Percentiles rank a stretch among this genome's conserved stretches.
phyloP scores from a whole-genome alignment of 2,888 invertebrate species.

The Conchocele bisecta region DNA sequence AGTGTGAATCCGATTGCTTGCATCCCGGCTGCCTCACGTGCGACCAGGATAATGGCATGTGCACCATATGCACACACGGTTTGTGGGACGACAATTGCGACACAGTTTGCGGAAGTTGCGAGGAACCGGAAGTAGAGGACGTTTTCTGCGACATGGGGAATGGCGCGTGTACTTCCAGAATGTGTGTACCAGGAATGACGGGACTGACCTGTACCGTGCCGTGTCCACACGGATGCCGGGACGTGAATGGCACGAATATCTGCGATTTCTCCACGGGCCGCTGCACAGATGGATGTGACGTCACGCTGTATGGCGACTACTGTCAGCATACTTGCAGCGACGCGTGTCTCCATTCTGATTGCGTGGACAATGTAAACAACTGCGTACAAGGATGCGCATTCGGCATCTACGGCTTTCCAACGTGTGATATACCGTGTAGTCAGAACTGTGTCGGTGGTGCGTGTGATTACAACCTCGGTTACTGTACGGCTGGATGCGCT shows the following conservation, averaged over 20 bases:
- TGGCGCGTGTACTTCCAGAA: conserved; percentile 30
- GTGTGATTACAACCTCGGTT: conserved; percentile 39
- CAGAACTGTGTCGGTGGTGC: conserved; percentile 14
- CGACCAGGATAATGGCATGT: no score
- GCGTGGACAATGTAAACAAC: conserved; percentile 23
- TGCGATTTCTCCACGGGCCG: conserved; percentile 34
- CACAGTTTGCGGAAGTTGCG: no score
- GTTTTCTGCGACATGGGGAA: no score
- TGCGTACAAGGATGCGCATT: conserved; percentile 41
- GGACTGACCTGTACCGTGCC: conserved; percentile 10
- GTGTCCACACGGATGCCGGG: conserved; percentile 34
- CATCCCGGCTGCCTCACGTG: no score
- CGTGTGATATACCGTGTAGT: conserved; percentile 35
- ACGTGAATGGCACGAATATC: neutral
- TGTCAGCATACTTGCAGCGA: conserved; percentile 33
- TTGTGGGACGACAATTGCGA: no score
- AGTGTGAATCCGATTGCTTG: no score
- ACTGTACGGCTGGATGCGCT: no score
- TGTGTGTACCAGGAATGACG: conserved; percentile 33
- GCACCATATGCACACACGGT: no score
- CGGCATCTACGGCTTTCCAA: conserved; percentile 24
- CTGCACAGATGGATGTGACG: conserved; percentile 33
- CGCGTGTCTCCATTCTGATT: conserved; percentile 31
- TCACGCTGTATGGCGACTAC: conserved; percentile 24
- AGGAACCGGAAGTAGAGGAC: no score